Conservation (phyloP, 2,113 vertebrate genomes). For the Spea multiplicata region DNA sequence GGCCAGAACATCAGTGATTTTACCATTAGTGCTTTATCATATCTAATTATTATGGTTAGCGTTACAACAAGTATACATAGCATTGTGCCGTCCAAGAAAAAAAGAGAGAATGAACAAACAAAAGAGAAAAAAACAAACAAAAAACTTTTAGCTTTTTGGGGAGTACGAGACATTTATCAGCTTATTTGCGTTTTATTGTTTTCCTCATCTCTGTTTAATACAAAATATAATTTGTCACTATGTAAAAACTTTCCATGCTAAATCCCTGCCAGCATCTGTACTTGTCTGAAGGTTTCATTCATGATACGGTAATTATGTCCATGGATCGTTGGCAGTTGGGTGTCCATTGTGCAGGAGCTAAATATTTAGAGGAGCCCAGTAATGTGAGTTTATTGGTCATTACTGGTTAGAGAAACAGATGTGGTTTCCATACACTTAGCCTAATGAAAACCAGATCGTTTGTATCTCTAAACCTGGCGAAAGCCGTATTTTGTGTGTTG, state of each 20-base stretch:
- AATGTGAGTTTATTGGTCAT: constrained; percentile 52
- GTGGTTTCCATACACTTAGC: constrained; percentile 6
- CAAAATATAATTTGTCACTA: constrained; percentile 85
- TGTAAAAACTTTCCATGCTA: constrained; percentile 81
- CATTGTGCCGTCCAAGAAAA: constrained; percentile 60
- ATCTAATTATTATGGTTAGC: constrained; percentile 71
- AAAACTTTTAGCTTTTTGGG: constrained; percentile 80
- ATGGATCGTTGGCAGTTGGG: constrained; percentile 52
- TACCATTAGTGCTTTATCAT: constrained; percentile 74
- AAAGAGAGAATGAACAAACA: constrained; percentile 51
- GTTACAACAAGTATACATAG: constrained; percentile 71
- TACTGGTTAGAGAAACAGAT: constrained; percentile 48
- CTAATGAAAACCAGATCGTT: background rate
- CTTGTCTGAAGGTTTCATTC: constrained; percentile 78
- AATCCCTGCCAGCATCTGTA: constrained; percentile 81
- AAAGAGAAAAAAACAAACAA: constrained; percentile 92
- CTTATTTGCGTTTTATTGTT: constrained; percentile 77
- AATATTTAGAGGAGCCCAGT: constrained; percentile 56
- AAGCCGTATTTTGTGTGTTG: background rate
- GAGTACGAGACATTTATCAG: constrained; percentile 86
- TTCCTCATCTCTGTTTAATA: constrained; percentile 72
- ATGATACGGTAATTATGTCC: constrained; percentile 61
- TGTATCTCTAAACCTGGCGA: background rate
- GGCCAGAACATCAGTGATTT: constrained; percentile 69
- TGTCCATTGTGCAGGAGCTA: constrained; percentile 48